Percentiles rank a stretch among this genome's conserved stretches.
These are phyloP conservation scores for Trichopria drosophilae DNA, from an alignment of 2,888 invertebrate genomes.

Conservation along the genomic window DNA sequence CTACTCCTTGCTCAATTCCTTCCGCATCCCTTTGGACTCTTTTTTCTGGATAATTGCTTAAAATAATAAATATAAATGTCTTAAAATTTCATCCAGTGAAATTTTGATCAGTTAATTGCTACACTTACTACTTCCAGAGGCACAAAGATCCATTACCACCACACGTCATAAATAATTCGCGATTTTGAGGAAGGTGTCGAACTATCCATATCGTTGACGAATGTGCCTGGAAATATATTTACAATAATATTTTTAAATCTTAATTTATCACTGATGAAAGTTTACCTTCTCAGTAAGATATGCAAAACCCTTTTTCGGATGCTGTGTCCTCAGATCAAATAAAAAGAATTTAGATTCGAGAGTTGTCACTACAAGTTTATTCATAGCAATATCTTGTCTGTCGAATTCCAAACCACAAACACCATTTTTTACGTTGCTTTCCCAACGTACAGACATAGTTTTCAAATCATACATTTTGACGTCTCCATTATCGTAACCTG, in stretches of 20 bases:
- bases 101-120: constrained; percentile 22
- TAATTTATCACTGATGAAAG: background rate
- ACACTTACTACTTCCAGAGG: constrained; percentile 92
- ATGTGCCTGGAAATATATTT: constrained; percentile 54
- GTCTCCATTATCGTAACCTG: constrained; percentile 97
- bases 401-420: constrained; percentile 89
- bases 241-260: constrained; percentile 4
- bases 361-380: constrained; percentile 89
- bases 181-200: constrained; percentile 88
- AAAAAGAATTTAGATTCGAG: constrained; percentile 88
- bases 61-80: background rate
- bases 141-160: constrained; percentile 89
- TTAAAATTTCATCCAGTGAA: constrained; percentile 12
- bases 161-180: constrained; percentile 88
- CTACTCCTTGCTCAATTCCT: constrained; percentile 73
- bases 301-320: constrained; percentile 84
- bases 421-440: constrained; percentile 89
- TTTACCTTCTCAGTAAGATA: constrained; percentile 63
- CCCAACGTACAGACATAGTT: constrained; percentile 84
- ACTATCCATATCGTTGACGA: constrained; percentile 86
- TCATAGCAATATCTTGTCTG: constrained; percentile 90
- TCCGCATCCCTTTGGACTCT: constrained; percentile 72
- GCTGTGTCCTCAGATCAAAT: constrained; percentile 86
- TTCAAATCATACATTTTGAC: constrained; percentile 90
- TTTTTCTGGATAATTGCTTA: constrained; percentile 77